Evolutionary conservation across 2,888 invertebrate species (phyloP).

Genomic region (Clistopyga incitator): DNA sequence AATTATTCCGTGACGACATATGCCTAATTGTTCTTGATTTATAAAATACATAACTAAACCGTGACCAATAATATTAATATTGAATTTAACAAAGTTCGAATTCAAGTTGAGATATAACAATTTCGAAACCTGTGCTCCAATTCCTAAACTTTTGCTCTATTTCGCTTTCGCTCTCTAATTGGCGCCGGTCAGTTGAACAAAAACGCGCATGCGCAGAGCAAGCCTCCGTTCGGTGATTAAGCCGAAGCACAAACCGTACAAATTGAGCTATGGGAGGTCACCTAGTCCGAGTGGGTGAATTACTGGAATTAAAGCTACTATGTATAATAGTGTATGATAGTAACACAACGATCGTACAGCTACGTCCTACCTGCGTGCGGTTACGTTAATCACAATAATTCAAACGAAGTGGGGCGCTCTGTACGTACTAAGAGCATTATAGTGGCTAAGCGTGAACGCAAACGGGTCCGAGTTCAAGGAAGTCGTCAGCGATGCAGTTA

Average conservation of each 20-base stretch:
- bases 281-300: neutral
- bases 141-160: neutral
- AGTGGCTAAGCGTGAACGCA: constrained; percentile 10
- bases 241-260: neutral
- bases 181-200: neutral
- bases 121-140: neutral
- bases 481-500: constrained; percentile 31
- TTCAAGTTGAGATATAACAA: too few relatives aligned
- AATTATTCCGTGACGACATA: constrained; percentile 1
- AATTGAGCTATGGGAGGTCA: neutral
- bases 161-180: constrained; percentile 1
- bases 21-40: neutral
- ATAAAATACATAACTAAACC: neutral
- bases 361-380: constrained; percentile 49
- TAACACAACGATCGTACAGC: neutral
- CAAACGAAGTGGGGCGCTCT: constrained; percentile 25
- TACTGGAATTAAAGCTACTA: neutral
- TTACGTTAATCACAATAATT: constrained; percentile 59
- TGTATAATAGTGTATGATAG: neutral
- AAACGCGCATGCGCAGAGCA: neutral
- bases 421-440: constrained; percentile 7
- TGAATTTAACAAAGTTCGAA: too few relatives aligned
- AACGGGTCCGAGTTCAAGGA: constrained; percentile 56
- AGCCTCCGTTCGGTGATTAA: neutral
- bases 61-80: neutral